A percentile compares a stretch with the other conserved stretches of the same genome.
These are phyloP conservation scores for Malurus cyaneus DNA, from an alignment of 2,113 vertebrate species.

Conservation along the genomic window DNA sequence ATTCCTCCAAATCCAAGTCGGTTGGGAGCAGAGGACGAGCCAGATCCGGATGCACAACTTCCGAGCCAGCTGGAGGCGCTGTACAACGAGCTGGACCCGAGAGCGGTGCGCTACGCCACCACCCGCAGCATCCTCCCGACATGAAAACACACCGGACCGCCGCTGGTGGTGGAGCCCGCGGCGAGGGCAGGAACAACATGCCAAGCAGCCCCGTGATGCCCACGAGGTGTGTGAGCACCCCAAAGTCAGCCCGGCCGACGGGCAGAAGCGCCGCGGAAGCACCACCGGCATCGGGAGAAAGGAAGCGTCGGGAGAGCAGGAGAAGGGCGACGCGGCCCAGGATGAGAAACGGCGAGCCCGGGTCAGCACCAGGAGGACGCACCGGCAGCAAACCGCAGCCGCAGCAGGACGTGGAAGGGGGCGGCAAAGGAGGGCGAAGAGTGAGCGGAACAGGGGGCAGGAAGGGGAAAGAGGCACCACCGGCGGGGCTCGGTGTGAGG, in stretches of 20 bases:
- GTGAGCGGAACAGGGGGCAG: slow-evolving; percentile 74
- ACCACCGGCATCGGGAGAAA: slow-evolving; percentile 83
- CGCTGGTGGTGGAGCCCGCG: slow-evolving; percentile 86
- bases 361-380: slow-evolving; percentile 67
- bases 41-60: slow-evolving; percentile 91
- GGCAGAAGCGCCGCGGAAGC: slow-evolving; percentile 70
- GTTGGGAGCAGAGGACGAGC: slow-evolving; percentile 93
- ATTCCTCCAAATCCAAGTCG: slow-evolving; percentile 86
- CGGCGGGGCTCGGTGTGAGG: slow-evolving; percentile 84
- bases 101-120: slow-evolving; percentile 80
- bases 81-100: slow-evolving; percentile 92
- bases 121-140: slow-evolving; percentile 83
- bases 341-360: slow-evolving; percentile 70
- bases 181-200: slow-evolving; percentile 63
- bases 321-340: slow-evolving; percentile 51
- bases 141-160: slow-evolving; percentile 91
- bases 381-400: slow-evolving; percentile 83
- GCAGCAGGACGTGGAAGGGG: slow-evolving; percentile 79
- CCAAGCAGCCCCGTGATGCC: slow-evolving; percentile 61
- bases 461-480: slow-evolving; percentile 84
- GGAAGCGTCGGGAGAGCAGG: slow-evolving; percentile 46
- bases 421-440: slow-evolving; percentile 78
- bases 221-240: slow-evolving; percentile 67
- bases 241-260: background rate
- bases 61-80: slow-evolving; percentile 89